These are phyloP conservation scores for Pyrocephalus nanus DNA, from an alignment of 2,797 vertebrate genomes.

Conservation along the genomic window DNA sequence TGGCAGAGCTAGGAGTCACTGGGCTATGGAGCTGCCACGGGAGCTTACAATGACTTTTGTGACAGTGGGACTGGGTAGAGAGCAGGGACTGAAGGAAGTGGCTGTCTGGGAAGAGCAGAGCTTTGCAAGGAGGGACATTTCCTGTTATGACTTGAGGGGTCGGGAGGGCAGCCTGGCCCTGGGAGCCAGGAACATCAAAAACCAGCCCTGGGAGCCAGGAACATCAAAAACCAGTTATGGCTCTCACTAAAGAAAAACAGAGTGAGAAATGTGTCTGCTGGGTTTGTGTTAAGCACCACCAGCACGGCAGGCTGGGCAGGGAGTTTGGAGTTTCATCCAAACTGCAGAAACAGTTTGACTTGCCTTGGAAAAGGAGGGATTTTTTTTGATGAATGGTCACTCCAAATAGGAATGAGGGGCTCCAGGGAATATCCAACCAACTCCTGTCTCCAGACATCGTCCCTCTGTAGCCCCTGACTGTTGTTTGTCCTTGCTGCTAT, in stretches of 20 bases:
- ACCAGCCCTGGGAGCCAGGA: constrained; percentile 2
- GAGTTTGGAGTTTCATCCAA: neutral
- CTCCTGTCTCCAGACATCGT: neutral
- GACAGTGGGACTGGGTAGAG: neutral
- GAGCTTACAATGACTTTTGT: neutral
- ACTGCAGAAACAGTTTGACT: neutral
- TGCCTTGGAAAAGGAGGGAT: neutral
- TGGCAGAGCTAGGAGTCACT: neutral
- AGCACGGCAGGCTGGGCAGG: neutral
- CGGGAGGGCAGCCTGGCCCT: constrained; percentile 37
- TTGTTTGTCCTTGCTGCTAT: neutral
- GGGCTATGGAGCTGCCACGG: neutral
- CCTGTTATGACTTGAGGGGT: constrained; percentile 65
- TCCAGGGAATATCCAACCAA: neutral
- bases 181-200: constrained; percentile 45
- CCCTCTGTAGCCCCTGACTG: neutral
- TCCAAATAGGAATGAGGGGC: neutral
- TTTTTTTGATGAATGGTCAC: neutral
- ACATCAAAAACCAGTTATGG: neutral
- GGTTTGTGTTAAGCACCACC: neutral
- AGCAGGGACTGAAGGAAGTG: neutral
- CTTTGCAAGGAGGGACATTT: constrained; percentile 26
- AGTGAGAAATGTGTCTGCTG: neutral
- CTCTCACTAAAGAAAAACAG: neutral
- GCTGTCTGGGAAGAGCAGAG: constrained; percentile 29